Evolutionary conservation across 2,113 vertebrate genomes (phyloP), one percentile per base, ranked within the genome.

Genomic region (Labeo catla): DNA sequence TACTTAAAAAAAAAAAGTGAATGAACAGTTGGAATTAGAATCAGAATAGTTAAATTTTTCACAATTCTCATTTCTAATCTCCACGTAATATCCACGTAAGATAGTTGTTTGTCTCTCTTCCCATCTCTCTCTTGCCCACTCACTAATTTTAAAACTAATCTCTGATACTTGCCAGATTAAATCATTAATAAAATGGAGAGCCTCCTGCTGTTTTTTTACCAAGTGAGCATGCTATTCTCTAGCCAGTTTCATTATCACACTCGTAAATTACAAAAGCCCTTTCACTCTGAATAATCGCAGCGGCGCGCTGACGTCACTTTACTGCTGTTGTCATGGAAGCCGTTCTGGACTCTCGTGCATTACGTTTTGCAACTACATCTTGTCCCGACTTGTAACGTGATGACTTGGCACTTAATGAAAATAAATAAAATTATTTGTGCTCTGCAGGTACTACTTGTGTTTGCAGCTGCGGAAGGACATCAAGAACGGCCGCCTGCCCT

Each of bases 401-500:
- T 39, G 36, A 39, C 28, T 16, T 79, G 34, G 15, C 54, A 15
- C 13, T 6, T 49, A 19, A 47, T 39, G 34, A 28, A 13, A 21
- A 2, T 8, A 23, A 21, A 7, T 87, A 36, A 70, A 47, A 0
- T 23, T 11, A 76, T 2, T 82, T 47, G 83, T 73, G 68, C 76
- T 15, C 70, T 89, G 4, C 90, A 96, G 97, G 87, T 97, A 97
- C 84, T 97, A 97, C 90, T 92, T 99, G 80, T 99, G 98, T 92
- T 96, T 99, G 49, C 98, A 99, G 91, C 96, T 99, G 68, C 94
- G 98, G 21, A 96, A 98, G 85, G 98, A 99, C 92, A 99, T 99
- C 82, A 87, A 98, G 50, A 91, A 89, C 4, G 95, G 97, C 13
- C 93, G 96, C 0, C 95, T 99, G 84, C 98, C 98, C 11, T 99